Percentiles rank a stretch among this genome's conserved stretches.
These are phyloP conservation scores for Drosophila obscura DNA, from an alignment of 1,140 invertebrate genomes.

Conservation along the genomic window DNA sequence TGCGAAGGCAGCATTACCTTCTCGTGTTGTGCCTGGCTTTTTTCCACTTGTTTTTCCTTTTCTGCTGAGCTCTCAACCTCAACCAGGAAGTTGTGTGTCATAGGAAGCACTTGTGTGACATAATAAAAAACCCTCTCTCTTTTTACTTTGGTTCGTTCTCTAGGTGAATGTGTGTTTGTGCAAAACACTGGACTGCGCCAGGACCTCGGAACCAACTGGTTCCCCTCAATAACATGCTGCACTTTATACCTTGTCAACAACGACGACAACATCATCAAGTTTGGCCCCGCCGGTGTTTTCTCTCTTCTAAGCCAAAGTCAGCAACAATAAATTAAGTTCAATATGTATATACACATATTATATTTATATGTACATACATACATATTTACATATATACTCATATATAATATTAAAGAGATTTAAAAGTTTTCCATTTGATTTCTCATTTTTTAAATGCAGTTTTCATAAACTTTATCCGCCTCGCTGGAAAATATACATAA, in stretches of 20 bases:
- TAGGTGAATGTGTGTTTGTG: background rate
- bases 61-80: slow-evolving; percentile 43
- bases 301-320: slow-evolving; percentile 53
- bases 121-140: slow-evolving; percentile 68
- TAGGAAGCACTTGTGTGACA: slow-evolving; percentile 81
- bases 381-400: background rate
- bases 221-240: slow-evolving; percentile 44
- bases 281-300: slow-evolving; percentile 66
- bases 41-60: slow-evolving; percentile 19
- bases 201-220: slow-evolving; percentile 14
- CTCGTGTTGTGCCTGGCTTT: slow-evolving; percentile 10
- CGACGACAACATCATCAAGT: slow-evolving; percentile 35
- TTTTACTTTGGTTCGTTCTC: slow-evolving; percentile 45
- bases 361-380: slow-evolving; percentile 1
- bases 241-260: slow-evolving; percentile 71
- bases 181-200: slow-evolving; percentile 39
- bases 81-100: slow-evolving; percentile 75
- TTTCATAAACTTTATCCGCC: background rate
- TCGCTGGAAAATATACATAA: too few species aligned
- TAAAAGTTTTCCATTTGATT: slow-evolving; percentile 46
- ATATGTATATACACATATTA: slow-evolving; percentile 1
- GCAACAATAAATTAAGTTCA: slow-evolving; percentile 40
- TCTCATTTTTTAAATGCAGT: background rate
- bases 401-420: slow-evolving; percentile 44
- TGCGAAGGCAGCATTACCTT: background rate